Evolutionary conservation across 1,140 invertebrate species (phyloP).

Genomic region (Capitella teleta): DNA sequence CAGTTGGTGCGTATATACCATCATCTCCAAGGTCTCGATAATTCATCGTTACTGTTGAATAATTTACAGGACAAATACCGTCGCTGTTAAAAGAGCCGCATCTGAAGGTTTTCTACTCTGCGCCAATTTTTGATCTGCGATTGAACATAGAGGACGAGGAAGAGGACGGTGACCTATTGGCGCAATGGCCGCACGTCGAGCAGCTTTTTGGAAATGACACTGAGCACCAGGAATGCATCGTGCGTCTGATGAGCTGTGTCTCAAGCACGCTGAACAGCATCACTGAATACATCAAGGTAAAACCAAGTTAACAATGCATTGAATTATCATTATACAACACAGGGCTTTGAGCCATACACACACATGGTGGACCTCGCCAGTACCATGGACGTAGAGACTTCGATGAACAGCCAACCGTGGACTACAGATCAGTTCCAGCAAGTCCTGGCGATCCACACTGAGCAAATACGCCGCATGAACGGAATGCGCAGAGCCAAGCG

Average conservation of each 20-base stretch:
- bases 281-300: constrained; percentile 25
- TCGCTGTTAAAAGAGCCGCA: constrained; percentile 33
- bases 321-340: no score
- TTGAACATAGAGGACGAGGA: constrained; percentile 34
- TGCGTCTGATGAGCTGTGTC: constrained; percentile 24
- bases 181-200: constrained; percentile 33
- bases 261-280: constrained; percentile 28
- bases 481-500: constrained; percentile 25
- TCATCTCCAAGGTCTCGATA: no score
- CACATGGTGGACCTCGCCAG: constrained; percentile 35
- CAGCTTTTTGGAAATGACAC: constrained; percentile 33
- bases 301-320: background rate
- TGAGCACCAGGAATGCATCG: constrained; percentile 28
- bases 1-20: no score
- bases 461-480: constrained; percentile 32
- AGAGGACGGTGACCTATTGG: constrained; percentile 17
- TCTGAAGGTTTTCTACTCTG: constrained; percentile 33
- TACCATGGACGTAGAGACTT: constrained; percentile 28
- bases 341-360: constrained; percentile 37
- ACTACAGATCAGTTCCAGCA: constrained; percentile 37
- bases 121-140: constrained; percentile 31
- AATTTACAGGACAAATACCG: constrained; percentile 26
- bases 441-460: constrained; percentile 29
- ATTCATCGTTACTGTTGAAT: background rate
- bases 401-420: constrained; percentile 29